Percentiles rank a stretch among this genome's conserved stretches.
Conservation (phyloP, 2,888 invertebrate species). For the Coleophora flavipennella region DNA sequence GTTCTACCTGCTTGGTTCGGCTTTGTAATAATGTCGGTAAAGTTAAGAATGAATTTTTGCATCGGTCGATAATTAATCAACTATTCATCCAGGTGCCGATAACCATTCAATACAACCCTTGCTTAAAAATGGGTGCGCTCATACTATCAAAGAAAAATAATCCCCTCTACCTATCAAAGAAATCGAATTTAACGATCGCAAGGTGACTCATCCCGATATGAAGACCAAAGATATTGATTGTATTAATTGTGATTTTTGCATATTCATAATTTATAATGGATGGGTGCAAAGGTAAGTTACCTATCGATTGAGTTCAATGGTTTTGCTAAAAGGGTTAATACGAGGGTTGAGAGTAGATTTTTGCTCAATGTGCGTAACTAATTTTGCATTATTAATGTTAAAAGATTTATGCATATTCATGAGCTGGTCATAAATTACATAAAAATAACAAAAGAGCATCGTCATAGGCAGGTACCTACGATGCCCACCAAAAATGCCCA, state of each 20-base stretch:
- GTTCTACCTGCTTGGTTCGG: too few relatives aligned
- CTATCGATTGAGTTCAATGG: too few relatives aligned
- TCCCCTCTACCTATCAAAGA: slow-evolving; percentile 5
- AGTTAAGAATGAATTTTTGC: too few relatives aligned
- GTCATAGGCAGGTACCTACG: too few relatives aligned
- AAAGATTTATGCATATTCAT: slow-evolving; percentile 56
- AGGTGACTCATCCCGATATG: slow-evolving; percentile 40
- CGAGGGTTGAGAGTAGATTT: slow-evolving; percentile 13
- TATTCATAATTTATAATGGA: slow-evolving; percentile 44
- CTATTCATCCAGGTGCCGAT: slow-evolving; percentile 8
- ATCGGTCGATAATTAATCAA: background rate
- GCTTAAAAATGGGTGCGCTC: slow-evolving; percentile 12
- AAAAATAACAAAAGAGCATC: slow-evolving; percentile 21
- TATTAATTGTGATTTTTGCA: slow-evolving; percentile 60
- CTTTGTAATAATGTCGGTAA: too few relatives aligned
- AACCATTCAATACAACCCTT: slow-evolving; percentile 11
- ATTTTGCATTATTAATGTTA: background rate
- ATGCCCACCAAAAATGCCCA: too few relatives aligned
- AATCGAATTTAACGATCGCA: slow-evolving; percentile 28
- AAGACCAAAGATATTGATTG: slow-evolving; percentile 52
- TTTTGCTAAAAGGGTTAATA: too few relatives aligned
- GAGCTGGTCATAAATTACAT: slow-evolving; percentile 36
- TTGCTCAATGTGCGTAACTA: slow-evolving; percentile 1
- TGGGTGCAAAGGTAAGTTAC: slow-evolving; percentile 18
- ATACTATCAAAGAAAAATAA: slow-evolving; percentile 8